Conservation (phyloP, 2,113 vertebrate genomes). For the Lophotis ruficrista region DNA sequence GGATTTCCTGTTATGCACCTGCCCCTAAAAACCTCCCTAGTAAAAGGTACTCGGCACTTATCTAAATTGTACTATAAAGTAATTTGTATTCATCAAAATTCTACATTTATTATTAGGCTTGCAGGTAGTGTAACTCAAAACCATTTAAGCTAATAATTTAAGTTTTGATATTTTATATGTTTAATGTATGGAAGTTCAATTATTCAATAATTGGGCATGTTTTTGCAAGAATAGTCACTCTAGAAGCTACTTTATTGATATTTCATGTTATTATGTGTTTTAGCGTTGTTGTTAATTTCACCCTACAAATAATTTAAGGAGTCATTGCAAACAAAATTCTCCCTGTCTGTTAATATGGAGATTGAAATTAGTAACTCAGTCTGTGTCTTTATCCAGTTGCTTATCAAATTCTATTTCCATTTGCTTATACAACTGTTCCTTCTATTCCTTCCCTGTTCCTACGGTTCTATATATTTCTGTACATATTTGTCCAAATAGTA, state of each 20-base stretch:
- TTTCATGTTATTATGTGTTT: not conserved
- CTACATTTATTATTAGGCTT: not conserved
- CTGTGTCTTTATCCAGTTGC: not conserved
- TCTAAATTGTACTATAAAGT: rapidly evolving
- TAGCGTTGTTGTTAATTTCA: not conserved
- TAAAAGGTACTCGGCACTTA: not conserved
- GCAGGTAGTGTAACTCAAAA: not conserved
- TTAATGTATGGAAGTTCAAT: not conserved
- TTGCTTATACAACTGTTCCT: not conserved
- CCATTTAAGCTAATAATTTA: not conserved
- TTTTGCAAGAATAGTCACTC: not conserved
- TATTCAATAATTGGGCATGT: not conserved
- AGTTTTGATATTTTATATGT: not conserved
- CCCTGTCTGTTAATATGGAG: not conserved
- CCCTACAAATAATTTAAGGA: not conserved
- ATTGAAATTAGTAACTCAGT: not conserved
- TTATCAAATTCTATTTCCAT: not conserved
- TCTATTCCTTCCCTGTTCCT: not conserved
- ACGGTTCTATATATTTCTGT: not conserved
- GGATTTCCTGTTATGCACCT: not conserved
- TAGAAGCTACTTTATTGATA: not conserved
- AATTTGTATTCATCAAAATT: not conserved
- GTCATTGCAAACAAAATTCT: not conserved
- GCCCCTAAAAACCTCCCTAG: not conserved
- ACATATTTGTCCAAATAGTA: not conserved